phyloP scores from a whole-genome alignment of 1,140 invertebrate species.

The Monomorium pharaonis region DNA sequence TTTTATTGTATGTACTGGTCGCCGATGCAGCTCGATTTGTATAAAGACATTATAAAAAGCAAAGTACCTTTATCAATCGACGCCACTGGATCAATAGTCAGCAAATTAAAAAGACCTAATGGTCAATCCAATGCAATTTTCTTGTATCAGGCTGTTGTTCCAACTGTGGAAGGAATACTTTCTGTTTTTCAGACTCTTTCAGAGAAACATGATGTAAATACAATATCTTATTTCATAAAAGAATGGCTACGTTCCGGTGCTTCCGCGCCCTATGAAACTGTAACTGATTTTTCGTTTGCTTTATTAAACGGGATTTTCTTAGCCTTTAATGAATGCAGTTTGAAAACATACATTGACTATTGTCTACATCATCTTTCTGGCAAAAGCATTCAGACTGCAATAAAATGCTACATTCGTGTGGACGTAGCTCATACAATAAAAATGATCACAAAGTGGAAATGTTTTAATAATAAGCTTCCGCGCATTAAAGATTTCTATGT shows the following conservation, averaged over 20 bases:
- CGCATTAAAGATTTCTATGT: constrained; percentile 15
- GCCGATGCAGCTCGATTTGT: constrained; percentile 2
- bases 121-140: constrained; percentile 6
- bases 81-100: constrained; percentile 16
- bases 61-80: neutral
- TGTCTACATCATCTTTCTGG: constrained; percentile 2
- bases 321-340: constrained; percentile 21
- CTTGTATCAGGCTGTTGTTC: constrained; percentile 12
- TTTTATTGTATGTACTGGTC: constrained; percentile 26
- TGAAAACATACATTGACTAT: neutral
- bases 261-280: neutral
- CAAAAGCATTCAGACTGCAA: constrained; percentile 24
- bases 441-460: neutral
- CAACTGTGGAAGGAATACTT: neutral
- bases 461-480: neutral
- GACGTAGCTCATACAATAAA: constrained; percentile 8
- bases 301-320: constrained; percentile 18
- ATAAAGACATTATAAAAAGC: neutral
- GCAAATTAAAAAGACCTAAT: constrained; percentile 20
- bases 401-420: constrained; percentile 5
- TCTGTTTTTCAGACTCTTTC: neutral
- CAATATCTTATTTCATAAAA: neutral
- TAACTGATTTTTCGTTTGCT: constrained; percentile 9
- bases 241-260: neutral
- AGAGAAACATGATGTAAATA: constrained; percentile 6